Conservation (phyloP, 2,888 invertebrate genomes). For the Prenolepis imparis region DNA sequence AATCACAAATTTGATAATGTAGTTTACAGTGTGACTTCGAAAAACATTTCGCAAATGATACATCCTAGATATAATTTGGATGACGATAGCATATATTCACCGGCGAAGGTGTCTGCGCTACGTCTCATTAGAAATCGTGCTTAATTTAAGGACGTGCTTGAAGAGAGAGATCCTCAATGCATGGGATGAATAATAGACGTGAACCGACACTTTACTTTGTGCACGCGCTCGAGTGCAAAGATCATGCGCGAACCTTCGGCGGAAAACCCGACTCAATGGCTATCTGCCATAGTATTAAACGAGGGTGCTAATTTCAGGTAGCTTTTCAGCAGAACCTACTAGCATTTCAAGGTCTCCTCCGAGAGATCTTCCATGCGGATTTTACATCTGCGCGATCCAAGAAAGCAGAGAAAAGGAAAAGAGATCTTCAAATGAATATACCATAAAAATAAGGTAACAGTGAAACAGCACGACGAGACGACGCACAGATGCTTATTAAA, state of each 20-base stretch:
- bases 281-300: slow-evolving; percentile 61
- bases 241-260: slow-evolving; percentile 60
- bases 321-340: slow-evolving; percentile 42
- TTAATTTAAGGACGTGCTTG: slow-evolving; percentile 60
- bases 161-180: slow-evolving; percentile 40
- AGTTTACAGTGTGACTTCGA: background rate
- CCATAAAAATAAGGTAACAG: background rate
- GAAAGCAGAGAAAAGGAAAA: background rate
- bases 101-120: background rate
- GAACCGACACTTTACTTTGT: slow-evolving; percentile 17
- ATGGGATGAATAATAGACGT: slow-evolving; percentile 62
- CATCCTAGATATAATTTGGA: background rate
- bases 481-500: slow-evolving; percentile 8
- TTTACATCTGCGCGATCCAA: background rate
- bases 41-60: background rate
- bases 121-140: slow-evolving; percentile 53
- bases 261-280: slow-evolving; percentile 39
- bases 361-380: slow-evolving; percentile 64
- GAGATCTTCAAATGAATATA: background rate
- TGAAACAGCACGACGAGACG: background rate
- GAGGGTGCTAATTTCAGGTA: slow-evolving; percentile 69
- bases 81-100: background rate
- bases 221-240: slow-evolving; percentile 37
- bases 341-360: slow-evolving; percentile 71
- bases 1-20: background rate